Conservation (phyloP, 2,113 vertebrate genomes). For the Lepus americanus region DNA sequence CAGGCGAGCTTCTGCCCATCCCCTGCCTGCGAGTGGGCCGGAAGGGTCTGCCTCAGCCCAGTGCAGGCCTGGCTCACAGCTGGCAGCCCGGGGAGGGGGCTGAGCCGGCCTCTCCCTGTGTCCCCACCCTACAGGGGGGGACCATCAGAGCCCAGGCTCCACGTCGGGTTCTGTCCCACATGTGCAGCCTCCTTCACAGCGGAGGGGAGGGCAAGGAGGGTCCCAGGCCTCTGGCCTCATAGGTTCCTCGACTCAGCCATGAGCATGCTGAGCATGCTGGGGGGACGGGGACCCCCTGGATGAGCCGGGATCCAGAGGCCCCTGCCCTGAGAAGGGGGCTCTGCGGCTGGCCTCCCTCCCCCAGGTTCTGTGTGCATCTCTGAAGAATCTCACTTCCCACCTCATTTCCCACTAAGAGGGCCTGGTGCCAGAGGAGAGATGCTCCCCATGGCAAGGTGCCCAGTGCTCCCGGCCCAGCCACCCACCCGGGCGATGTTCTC, state of each 20-base stretch:
- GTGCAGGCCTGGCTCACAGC: not conserved
- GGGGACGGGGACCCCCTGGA: not conserved
- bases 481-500: conserved; percentile 94
- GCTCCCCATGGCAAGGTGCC: not conserved
- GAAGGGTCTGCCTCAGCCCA: not conserved
- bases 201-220: not conserved
- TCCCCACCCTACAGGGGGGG: not conserved
- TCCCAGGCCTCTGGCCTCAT: not conserved
- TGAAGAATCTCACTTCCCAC: not conserved
- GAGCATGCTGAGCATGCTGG: not conserved
- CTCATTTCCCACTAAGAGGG: not conserved
- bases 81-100: not conserved
- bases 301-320: not conserved
- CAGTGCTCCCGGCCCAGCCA: conserved; percentile 70
- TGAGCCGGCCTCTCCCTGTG: not conserved
- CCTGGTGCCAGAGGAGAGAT: not conserved
- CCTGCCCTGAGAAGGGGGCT: not conserved
- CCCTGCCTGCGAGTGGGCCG: not conserved
- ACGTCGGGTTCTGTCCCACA: too few species aligned
- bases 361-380: not conserved
- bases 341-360: conserved; percentile 17
- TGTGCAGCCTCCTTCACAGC: not conserved
- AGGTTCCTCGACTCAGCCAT: not conserved
- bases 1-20: not conserved
- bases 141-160: too few species aligned